Percentiles rank a stretch among this genome's conserved stretches.
Conservation (phyloP, 2,888 invertebrate species). For the Rambutsinella grinnellia region DNA sequence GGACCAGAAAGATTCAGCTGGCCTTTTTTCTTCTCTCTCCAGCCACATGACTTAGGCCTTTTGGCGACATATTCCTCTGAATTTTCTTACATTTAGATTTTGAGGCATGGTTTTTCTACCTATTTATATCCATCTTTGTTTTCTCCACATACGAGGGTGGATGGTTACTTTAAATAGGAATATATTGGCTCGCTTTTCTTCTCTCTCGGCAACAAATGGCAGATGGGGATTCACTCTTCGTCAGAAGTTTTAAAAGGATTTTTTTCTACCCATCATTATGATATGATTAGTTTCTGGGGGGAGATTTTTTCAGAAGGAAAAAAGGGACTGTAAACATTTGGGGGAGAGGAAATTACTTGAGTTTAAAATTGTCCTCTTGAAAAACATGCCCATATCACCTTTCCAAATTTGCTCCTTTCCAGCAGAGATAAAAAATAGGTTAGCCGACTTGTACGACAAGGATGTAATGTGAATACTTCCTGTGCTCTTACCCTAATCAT, state of each 20-base stretch:
- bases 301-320: background rate
- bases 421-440: too few relatives aligned
- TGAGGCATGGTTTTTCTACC: background rate
- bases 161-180: background rate
- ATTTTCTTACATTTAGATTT: conserved; percentile 27
- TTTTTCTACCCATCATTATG: conserved; percentile 45
- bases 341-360: background rate
- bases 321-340: background rate
- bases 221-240: conserved; percentile 37
- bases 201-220: conserved; percentile 38
- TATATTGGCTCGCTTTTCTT: conserved; percentile 49
- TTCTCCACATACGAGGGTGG: background rate
- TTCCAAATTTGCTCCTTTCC: too few relatives aligned
- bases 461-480: too few relatives aligned
- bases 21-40: conserved; percentile 8
- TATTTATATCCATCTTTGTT: background rate
- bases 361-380: background rate
- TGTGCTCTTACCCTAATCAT: too few relatives aligned
- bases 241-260: background rate
- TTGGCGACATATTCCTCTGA: background rate
- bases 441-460: too few relatives aligned
- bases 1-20: conserved; percentile 51
- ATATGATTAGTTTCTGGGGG: conserved; percentile 28
- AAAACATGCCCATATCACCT: background rate
- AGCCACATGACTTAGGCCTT: background rate